Evolutionary conservation across 2,888 invertebrate genomes (phyloP).

Genomic region (Campaea margaritaria): DNA sequence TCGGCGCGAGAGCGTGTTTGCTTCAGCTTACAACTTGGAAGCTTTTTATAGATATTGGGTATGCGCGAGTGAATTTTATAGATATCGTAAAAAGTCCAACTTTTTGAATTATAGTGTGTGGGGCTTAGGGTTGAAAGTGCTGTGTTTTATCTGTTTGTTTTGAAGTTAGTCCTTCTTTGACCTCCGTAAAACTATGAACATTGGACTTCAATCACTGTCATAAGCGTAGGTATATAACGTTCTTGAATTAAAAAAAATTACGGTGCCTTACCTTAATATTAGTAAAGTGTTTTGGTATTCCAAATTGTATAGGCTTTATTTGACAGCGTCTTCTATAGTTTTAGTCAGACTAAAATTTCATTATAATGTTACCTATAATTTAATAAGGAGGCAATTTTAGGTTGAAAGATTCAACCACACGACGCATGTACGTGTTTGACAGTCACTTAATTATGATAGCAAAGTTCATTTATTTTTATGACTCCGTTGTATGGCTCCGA

Average conservation of each 20-base stretch:
- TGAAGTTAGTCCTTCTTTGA: slow-evolving; percentile 16
- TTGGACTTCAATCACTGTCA: slow-evolving; percentile 9
- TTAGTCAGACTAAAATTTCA: too few species aligned
- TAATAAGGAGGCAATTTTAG: too few species aligned
- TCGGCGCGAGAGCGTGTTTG: slow-evolving; percentile 29
- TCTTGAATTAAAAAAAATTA: too few species aligned
- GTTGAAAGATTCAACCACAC: too few species aligned
- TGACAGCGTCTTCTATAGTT: too few species aligned
- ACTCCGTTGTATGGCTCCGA: neutral
- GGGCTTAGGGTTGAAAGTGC: slow-evolving; percentile 23
- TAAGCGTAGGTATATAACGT: neutral
- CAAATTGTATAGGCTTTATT: too few species aligned
- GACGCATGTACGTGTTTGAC: too few species aligned
- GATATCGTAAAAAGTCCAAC: slow-evolving; percentile 30
- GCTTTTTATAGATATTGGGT: slow-evolving; percentile 27
- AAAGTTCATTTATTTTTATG: neutral
- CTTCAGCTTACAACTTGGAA: slow-evolving; percentile 26
- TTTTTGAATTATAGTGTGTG: slow-evolving; percentile 25
- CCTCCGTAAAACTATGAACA: slow-evolving; percentile 16
- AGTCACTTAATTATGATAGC: too few species aligned
- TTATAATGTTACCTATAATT: too few species aligned
- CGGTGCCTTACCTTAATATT: too few species aligned
- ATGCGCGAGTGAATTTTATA: slow-evolving; percentile 33
- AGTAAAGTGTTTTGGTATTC: too few species aligned
- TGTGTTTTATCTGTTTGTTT: slow-evolving; percentile 30